Conservation (phyloP, 1,140 invertebrate genomes). For the Monomorium pharaonis region DNA sequence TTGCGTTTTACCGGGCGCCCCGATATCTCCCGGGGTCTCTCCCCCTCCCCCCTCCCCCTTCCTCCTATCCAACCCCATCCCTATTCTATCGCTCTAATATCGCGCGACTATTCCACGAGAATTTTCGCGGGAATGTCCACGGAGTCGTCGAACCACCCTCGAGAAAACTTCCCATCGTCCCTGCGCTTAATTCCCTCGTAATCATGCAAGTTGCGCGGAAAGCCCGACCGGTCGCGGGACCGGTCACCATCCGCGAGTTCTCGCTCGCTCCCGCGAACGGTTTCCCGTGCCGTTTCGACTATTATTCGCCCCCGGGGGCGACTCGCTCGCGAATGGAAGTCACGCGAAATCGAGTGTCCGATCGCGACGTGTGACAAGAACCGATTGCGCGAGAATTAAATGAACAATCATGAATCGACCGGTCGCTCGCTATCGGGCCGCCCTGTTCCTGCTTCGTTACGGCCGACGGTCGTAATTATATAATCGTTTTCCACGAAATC, state of each 20-base stretch:
- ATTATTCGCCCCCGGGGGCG: too few species aligned
- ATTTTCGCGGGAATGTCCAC: constrained; percentile 63
- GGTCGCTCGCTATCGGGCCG: neutral
- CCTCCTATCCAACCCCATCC: neutral
- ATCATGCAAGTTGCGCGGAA: constrained; percentile 32
- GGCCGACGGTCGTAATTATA: constrained; percentile 4
- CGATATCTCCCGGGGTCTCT: constrained; percentile 62
- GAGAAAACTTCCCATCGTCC: neutral
- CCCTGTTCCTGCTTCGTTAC: neutral
- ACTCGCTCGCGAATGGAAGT: neutral
- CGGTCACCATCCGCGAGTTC: constrained; percentile 11
- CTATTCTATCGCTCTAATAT: constrained; percentile 58
- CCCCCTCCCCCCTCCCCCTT: constrained; percentile 25
- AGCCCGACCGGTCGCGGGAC: constrained; percentile 5
- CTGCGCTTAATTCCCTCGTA: constrained; percentile 7
- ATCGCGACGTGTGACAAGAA: neutral
- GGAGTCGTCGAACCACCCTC: neutral
- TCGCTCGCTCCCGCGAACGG: neutral
- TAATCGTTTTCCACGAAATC: constrained; percentile 44
- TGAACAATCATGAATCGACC: constrained; percentile 18
- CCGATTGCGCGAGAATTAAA: constrained; percentile 8
- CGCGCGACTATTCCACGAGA: constrained; percentile 41
- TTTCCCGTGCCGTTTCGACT: neutral
- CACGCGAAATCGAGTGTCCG: neutral
- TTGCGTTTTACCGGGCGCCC: constrained; percentile 71